A percentile compares a stretch with the other conserved stretches of the same genome.
phyloP scores from a whole-genome alignment of 2,113 vertebrate genomes.

The Irena cyanogastra region DNA sequence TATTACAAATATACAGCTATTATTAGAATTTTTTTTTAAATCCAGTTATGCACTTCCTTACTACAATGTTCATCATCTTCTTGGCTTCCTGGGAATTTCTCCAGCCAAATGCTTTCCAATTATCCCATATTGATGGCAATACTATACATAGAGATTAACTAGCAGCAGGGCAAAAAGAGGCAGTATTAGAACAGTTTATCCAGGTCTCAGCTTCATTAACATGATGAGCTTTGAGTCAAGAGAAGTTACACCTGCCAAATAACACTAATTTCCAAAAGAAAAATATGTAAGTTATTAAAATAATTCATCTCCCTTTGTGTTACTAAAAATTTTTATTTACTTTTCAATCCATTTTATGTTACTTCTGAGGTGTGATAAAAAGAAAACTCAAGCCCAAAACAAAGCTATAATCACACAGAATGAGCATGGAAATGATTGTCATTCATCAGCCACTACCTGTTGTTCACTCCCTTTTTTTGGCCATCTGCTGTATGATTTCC shows the following conservation, averaged over 20 bases:
- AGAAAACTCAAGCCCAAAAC: not conserved
- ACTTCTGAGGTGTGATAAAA: not conserved
- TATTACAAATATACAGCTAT: not conserved
- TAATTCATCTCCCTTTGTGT: not conserved
- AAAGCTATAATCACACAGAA: not conserved
- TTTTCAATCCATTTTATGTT: not conserved
- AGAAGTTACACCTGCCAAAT: not conserved
- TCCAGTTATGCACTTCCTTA: not conserved
- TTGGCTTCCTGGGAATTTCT: not conserved
- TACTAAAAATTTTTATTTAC: not conserved
- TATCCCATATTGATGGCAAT: not conserved
- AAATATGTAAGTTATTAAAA: not conserved
- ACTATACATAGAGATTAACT: not conserved
- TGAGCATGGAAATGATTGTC: not conserved
- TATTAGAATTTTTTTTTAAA: not conserved
- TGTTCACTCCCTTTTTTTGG: not conserved
- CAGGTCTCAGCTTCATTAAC: not conserved
- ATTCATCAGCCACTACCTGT: not conserved
- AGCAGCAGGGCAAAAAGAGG: not conserved
- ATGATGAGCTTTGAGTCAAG: not conserved
- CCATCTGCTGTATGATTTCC: not conserved
- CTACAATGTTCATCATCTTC: not conserved
- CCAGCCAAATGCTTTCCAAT: not conserved
- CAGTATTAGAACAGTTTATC: not conserved
- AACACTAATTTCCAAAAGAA: not conserved